phyloP scores from a whole-genome alignment of 2,797 vertebrate species.

The Labeo calbasu region DNA sequence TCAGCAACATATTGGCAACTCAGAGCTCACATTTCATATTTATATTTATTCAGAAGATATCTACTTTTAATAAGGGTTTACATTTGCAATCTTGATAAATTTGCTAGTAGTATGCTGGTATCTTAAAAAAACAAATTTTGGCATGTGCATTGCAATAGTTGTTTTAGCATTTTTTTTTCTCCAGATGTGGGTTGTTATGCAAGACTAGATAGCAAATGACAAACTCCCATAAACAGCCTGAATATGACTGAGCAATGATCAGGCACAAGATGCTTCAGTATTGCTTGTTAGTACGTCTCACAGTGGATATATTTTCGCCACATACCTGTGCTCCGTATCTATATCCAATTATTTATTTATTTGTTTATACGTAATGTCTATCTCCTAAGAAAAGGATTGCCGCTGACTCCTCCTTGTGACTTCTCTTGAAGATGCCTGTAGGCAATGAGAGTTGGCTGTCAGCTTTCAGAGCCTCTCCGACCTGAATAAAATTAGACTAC shows the following conservation, averaged over 20 bases:
- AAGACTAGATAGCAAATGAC: slow-evolving; percentile 19
- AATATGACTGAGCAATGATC: slow-evolving; percentile 14
- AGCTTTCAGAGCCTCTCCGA: slow-evolving; percentile 1
- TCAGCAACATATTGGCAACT: not conserved
- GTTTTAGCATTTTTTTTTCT: not conserved
- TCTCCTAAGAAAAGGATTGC: not conserved
- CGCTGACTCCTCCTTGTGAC: not conserved
- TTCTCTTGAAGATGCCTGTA: slow-evolving; percentile 8
- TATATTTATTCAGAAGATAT: not conserved
- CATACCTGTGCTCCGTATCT: not conserved
- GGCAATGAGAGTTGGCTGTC: slow-evolving; percentile 5
- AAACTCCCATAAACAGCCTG: not conserved
- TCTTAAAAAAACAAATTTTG: not conserved
- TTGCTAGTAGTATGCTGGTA: not conserved
- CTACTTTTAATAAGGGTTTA: not conserved
- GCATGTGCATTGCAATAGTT: not conserved
- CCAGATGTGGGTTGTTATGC: not conserved
- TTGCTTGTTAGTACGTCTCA: not conserved
- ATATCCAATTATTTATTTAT: not conserved
- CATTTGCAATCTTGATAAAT: not conserved
- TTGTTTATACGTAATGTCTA: not conserved
- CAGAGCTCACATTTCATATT: too few species aligned
- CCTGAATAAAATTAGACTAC: slow-evolving; percentile 3
- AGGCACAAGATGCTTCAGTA: not conserved
- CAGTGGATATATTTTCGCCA: not conserved